A percentile compares a stretch with the other conserved stretches of the same genome.
These are phyloP conservation scores for Turritopsis rubra DNA, from an alignment of 30 jellyfish, hydroid and myxozoan genomes.

Conservation along the genomic window DNA sequence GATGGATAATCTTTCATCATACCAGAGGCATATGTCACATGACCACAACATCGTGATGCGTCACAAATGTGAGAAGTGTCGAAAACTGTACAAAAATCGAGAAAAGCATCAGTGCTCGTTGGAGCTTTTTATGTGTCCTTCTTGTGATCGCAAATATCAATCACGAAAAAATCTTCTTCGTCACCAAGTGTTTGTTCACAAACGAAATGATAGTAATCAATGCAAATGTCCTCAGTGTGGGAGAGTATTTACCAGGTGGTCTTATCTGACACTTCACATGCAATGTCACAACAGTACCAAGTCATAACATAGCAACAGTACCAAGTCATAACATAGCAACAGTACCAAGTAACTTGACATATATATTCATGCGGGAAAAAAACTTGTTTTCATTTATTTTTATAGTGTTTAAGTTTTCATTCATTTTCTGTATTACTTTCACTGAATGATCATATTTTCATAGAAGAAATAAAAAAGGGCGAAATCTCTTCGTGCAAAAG, in stretches of 20 bases:
- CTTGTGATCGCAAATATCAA: background rate
- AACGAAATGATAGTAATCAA: background rate
- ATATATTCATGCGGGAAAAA: background rate
- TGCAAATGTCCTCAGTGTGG: conserved; percentile 11
- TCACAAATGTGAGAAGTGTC: background rate
- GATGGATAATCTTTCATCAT: background rate
- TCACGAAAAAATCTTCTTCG: background rate
- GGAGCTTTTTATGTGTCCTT: background rate
- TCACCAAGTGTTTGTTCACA: background rate
- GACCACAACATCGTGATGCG: background rate
- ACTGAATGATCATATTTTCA: background rate
- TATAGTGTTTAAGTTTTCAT: background rate
- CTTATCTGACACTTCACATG: background rate
- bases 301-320: no score
- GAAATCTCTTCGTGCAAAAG: background rate
- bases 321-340: no score
- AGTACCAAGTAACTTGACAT: no score
- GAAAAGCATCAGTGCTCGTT: background rate
- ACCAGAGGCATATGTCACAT: background rate
- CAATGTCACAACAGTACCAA: background rate
- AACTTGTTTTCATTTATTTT: background rate
- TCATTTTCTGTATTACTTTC: background rate
- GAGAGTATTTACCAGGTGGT: background rate
- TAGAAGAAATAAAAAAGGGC: background rate
- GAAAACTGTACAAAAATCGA: background rate